A percentile compares a stretch with the other conserved stretches of the same genome.
Evolutionary conservation across 2,113 vertebrate species (phyloP).

Genomic region (Nothobranchius furzeri): DNA sequence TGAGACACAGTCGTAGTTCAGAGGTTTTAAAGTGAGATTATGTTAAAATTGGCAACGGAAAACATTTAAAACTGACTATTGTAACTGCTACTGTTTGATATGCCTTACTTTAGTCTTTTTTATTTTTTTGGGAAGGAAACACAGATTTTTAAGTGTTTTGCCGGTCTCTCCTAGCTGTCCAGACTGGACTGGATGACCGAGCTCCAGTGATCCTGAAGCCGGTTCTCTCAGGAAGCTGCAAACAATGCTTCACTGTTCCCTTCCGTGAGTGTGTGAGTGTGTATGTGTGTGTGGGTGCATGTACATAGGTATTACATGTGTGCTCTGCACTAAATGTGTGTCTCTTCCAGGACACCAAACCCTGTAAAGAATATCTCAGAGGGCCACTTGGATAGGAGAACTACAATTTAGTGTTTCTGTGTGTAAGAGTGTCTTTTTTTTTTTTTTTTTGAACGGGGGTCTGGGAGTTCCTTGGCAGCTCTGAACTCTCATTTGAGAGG

Average conservation of each 20-base stretch:
- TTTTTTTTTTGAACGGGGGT: background rate
- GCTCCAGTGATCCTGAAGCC: slow-evolving; percentile 53
- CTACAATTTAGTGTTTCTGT: slow-evolving; percentile 17
- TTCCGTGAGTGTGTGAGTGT: slow-evolving; percentile 37
- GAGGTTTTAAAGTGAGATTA: too few relatives aligned
- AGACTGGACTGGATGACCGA: slow-evolving; percentile 28
- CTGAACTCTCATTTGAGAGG: slow-evolving; percentile 72
- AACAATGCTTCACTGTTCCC: slow-evolving; percentile 81
- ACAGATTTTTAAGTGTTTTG: slow-evolving; percentile 13
- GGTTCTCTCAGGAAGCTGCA: slow-evolving; percentile 70
- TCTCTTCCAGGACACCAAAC: slow-evolving; percentile 56
- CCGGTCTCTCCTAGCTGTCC: slow-evolving; percentile 27
- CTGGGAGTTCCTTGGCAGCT: slow-evolving; percentile 61
- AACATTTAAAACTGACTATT: background rate
- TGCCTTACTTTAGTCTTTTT: too few relatives aligned
- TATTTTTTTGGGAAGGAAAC: slow-evolving; percentile 1
- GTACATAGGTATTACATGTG: slow-evolving; percentile 22
- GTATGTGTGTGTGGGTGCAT: slow-evolving; percentile 41
- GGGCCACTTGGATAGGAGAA: slow-evolving; percentile 54
- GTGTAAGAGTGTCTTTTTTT: too few relatives aligned
- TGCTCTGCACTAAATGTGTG: slow-evolving; percentile 38
- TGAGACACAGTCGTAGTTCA: too few relatives aligned
- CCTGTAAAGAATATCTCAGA: slow-evolving; percentile 71
- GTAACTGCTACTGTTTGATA: background rate
- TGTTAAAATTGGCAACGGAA: too few relatives aligned